These are phyloP conservation scores for Heliconius himera DNA, from an alignment of 1,140 invertebrate genomes.

Conservation along the genomic window DNA sequence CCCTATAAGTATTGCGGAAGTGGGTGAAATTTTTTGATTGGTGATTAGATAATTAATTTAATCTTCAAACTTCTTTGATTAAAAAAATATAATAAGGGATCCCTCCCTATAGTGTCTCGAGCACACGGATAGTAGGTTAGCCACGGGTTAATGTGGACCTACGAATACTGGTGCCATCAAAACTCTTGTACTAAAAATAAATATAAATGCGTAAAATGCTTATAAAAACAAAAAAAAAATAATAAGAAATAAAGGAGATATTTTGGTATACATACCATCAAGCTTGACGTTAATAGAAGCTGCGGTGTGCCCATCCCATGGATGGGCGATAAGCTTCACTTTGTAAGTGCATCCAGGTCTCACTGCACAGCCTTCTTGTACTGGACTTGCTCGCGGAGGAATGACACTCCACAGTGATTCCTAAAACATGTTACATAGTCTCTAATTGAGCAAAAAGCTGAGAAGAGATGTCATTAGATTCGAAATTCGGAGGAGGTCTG, in stretches of 20 bases:
- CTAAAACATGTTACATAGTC: conserved; percentile 42
- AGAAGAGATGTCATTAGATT: neutral
- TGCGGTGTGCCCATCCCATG: conserved; percentile 66
- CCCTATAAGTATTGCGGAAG: too few relatives aligned
- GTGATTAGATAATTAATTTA: too few relatives aligned
- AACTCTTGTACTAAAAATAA: too few relatives aligned
- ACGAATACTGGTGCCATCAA: too few relatives aligned
- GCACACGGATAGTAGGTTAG: too few relatives aligned
- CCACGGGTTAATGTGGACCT: too few relatives aligned
- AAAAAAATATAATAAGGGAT: too few relatives aligned
- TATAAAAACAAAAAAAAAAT: neutral
- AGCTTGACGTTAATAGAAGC: conserved; percentile 54
- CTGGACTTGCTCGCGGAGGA: conserved; percentile 51
- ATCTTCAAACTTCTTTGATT: too few relatives aligned
- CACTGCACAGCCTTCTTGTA: conserved; percentile 64
- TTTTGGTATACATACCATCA: conserved; percentile 10
- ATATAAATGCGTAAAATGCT: too few relatives aligned
- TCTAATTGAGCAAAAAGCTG: neutral
- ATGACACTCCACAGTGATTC: conserved; percentile 58
- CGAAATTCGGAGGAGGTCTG: too few relatives aligned
- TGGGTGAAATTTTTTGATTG: too few relatives aligned
- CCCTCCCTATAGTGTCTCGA: too few relatives aligned
- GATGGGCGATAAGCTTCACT: conserved; percentile 63
- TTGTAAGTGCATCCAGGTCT: conserved; percentile 70
- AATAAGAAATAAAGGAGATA: neutral